Percentiles rank a stretch among this genome's conserved stretches.
phyloP scores from a whole-genome alignment of 2,888 invertebrate genomes.

The Autographa gamma region DNA sequence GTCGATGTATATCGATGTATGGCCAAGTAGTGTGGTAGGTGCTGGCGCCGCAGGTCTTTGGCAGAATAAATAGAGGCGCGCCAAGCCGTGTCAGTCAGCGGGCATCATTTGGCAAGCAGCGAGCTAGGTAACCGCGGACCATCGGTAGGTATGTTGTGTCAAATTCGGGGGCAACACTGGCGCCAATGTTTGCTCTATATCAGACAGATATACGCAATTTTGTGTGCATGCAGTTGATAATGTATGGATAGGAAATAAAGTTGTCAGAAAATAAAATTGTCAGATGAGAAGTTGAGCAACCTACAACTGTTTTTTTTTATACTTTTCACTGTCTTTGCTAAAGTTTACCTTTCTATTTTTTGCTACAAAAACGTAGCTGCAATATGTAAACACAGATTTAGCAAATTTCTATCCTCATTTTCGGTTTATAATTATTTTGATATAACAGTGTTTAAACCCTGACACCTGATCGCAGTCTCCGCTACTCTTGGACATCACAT shows the following conservation, averaged over 20 bases:
- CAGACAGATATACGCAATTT: background rate
- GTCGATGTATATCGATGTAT: background rate
- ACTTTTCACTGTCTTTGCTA: background rate
- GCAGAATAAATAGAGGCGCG: slow-evolving; percentile 43
- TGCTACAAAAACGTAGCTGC: too few species aligned
- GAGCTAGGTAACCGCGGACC: slow-evolving; percentile 2
- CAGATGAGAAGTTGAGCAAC: background rate
- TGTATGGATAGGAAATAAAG: background rate
- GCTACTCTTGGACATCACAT: too few species aligned
- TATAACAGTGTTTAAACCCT: too few species aligned
- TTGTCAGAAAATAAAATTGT: background rate
- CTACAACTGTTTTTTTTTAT: background rate
- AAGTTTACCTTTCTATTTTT: background rate
- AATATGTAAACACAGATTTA: too few species aligned
- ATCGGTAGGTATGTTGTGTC: slow-evolving; percentile 4
- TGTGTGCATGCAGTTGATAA: background rate
- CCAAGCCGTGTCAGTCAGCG: slow-evolving; percentile 47
- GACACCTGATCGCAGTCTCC: too few species aligned
- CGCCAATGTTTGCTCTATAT: background rate
- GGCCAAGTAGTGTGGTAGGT: slow-evolving; percentile 46
- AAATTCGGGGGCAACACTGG: slow-evolving; percentile 1
- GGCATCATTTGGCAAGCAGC: slow-evolving; percentile 5
- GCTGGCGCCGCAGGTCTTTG: slow-evolving; percentile 53
- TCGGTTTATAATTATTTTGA: too few species aligned
- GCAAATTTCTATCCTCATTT: too few species aligned